phyloP scores from a whole-genome alignment of 23 tunicate species.

The Trididemnum clinides region DNA sequence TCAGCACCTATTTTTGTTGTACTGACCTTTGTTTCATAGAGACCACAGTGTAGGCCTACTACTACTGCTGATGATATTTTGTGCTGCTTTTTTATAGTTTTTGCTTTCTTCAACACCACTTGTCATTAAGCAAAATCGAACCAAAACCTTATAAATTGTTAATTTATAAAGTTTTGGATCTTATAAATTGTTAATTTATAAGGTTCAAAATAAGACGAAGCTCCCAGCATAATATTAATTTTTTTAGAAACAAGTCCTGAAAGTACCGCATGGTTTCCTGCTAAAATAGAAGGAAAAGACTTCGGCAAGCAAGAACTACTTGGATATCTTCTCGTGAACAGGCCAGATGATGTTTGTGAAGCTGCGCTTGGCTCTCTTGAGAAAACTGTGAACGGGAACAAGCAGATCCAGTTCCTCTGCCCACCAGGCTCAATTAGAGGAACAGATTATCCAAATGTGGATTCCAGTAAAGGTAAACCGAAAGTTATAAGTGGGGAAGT shows the following conservation, averaged over 20 bases:
- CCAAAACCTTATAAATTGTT: too few relatives aligned
- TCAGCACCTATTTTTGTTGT: too few relatives aligned
- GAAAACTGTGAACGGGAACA: conserved; percentile 44
- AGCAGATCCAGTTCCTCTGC: conserved; percentile 62
- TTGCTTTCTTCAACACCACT: too few relatives aligned
- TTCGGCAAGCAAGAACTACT: not conserved
- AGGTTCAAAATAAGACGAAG: too few relatives aligned
- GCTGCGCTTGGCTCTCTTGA: conserved; percentile 27
- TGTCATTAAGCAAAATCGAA: too few relatives aligned
- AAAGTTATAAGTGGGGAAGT: not conserved
- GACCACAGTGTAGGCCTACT: too few relatives aligned
- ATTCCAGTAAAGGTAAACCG: conserved; percentile 47
- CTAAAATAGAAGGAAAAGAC: not conserved
- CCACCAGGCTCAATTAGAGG: conserved; percentile 66
- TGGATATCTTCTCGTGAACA: conserved; percentile 37
- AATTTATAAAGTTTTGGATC: too few relatives aligned
- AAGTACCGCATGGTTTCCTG: conserved; percentile 49
- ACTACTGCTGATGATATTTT: too few relatives aligned
- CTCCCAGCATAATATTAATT: too few relatives aligned
- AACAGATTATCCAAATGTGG: conserved; percentile 61
- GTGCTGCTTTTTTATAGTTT: too few relatives aligned
- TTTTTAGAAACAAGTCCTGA: not conserved
- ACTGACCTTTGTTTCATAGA: too few relatives aligned
- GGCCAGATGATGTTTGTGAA: conserved; percentile 72
- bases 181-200: too few relatives aligned